phyloP scores from a whole-genome alignment of 2,113 vertebrate genomes.

The Mesembrinibis cayennensis region DNA sequence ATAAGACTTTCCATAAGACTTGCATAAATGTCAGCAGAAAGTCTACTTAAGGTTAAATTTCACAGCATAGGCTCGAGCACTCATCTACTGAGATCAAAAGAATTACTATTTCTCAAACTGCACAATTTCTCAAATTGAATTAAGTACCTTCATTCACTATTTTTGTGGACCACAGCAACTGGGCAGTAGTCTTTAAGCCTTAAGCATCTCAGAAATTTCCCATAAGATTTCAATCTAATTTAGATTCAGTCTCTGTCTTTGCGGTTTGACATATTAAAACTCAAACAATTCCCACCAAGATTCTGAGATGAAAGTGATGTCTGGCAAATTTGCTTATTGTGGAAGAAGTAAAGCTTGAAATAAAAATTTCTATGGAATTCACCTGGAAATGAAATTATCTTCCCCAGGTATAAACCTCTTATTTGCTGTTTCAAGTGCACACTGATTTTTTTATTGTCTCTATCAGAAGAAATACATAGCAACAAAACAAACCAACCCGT shows the following conservation, averaged over 20 bases:
- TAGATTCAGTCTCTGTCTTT: not conserved
- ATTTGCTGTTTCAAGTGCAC: not conserved
- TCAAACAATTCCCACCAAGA: not conserved
- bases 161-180: not conserved
- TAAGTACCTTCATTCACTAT: not conserved
- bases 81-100: not conserved
- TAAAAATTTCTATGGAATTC: not conserved
- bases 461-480: not conserved
- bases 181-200: not conserved
- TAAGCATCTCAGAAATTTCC: not conserved
- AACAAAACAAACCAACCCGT: not conserved
- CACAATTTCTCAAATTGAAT: not conserved
- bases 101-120: not conserved
- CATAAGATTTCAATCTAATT: not conserved
- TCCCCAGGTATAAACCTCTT: not conserved
- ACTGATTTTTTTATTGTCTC: not conserved
- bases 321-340: not conserved
- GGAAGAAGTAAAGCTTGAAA: not conserved
- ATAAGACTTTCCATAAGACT: not conserved
- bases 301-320: not conserved
- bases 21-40: not conserved
- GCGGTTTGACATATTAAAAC: not conserved
- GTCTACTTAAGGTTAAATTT: not conserved
- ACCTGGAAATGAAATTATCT: not conserved
- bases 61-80: not conserved